Conservation (phyloP, 2,113 vertebrate species). For the Anoplopoma fimbria region DNA sequence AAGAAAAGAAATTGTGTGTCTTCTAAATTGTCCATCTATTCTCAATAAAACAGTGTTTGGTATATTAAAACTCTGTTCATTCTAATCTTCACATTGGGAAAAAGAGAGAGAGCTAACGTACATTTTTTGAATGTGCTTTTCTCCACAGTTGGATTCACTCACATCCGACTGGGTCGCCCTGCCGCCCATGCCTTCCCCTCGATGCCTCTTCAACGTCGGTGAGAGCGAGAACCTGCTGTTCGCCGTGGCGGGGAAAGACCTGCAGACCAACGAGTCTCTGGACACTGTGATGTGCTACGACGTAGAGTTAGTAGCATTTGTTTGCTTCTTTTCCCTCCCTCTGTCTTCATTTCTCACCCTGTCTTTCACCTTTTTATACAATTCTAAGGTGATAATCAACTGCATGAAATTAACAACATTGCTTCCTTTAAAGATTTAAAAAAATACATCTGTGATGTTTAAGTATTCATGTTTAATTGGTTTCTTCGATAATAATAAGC, state of each 20-base stretch:
- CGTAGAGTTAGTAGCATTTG: constrained; percentile 85
- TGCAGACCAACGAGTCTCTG: constrained; percentile 94
- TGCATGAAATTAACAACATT: neutral
- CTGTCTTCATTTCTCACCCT: neutral
- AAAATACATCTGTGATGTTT: neutral
- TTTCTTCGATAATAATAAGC: neutral
- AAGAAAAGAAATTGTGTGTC: neutral
- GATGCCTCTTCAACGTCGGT: constrained; percentile 94
- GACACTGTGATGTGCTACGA: constrained; percentile 96
- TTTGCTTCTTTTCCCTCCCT: neutral
- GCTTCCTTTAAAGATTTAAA: neutral
- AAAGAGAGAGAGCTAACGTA: constrained; percentile 20
- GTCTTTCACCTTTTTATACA: neutral
- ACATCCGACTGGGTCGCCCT: constrained; percentile 93
- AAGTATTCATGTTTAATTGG: neutral
- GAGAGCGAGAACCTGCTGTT: constrained; percentile 92
- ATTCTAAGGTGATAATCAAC: constrained; percentile 45
- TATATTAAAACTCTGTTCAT: neutral
- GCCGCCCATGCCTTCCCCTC: constrained; percentile 95
- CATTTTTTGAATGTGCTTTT: neutral
- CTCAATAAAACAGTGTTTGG: neutral
- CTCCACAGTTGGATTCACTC: constrained; percentile 89
- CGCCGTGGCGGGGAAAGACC: constrained; percentile 95
- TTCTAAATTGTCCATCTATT: neutral
- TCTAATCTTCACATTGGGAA: too few relatives aligned